Percentiles rank a stretch among this genome's conserved stretches.
Evolutionary conservation across 2,113 vertebrate genomes (phyloP).

Genomic region (Muntiacus muntjak): DNA sequence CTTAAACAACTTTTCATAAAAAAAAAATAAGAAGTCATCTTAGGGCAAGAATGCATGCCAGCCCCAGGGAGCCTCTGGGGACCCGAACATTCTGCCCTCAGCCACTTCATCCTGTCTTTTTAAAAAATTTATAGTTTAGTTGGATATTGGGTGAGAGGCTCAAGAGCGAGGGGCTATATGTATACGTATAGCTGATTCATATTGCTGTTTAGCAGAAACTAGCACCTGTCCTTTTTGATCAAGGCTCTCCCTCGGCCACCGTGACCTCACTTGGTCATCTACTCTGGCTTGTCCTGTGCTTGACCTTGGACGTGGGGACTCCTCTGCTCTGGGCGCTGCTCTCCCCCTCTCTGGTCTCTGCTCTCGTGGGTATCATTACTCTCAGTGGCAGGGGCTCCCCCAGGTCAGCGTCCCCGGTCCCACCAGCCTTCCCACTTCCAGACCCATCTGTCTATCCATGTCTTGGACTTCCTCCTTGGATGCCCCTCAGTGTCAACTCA

Average conservation of each 20-base stretch:
- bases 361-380: accelerated
- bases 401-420: accelerated
- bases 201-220: background rate
- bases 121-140: background rate
- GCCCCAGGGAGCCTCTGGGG: background rate
- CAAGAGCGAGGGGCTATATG: background rate
- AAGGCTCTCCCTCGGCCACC: background rate
- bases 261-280: background rate
- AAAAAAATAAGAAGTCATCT: background rate
- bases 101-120: background rate
- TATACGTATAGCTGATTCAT: background rate
- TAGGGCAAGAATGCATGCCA: background rate
- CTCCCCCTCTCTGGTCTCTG: background rate
- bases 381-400: background rate
- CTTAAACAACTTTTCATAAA: background rate
- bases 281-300: background rate
- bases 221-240: background rate
- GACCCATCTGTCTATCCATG: accelerated
- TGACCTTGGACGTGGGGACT: background rate
- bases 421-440: background rate
- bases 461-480: background rate
- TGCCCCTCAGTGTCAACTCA: no score
- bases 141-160: background rate
- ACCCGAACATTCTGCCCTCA: accelerated
- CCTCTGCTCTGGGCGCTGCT: background rate